Evolutionary conservation across 92 coral and sea anemone species (phyloP).

Genomic region (Phymanthus crucifer): DNA sequence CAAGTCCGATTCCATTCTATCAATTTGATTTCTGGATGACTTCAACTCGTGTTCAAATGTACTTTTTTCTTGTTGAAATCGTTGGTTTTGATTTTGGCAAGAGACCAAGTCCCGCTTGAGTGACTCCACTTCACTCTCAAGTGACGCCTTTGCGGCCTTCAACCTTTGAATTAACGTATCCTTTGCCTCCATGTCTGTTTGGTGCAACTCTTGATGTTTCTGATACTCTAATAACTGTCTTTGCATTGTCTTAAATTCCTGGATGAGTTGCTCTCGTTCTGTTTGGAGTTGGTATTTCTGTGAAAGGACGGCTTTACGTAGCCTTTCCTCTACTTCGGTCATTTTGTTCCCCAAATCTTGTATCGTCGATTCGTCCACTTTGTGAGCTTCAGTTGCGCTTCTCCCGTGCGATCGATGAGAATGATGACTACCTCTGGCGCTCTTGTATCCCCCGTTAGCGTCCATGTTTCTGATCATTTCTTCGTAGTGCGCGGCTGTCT

Average conservation of each 20-base stretch:
- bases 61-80: conserved; percentile 71
- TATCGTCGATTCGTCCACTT: conserved; percentile 71
- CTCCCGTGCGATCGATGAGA: conserved; percentile 31
- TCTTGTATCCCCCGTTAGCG: conserved; percentile 30
- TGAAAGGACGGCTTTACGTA: conserved; percentile 85
- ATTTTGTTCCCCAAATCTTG: conserved; percentile 80
- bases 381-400: conserved; percentile 24
- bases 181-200: conserved; percentile 81
- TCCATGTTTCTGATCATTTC: conserved; percentile 70
- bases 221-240: conserved; percentile 85
- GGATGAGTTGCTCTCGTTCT: conserved; percentile 83
- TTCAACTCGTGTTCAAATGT: conserved; percentile 65
- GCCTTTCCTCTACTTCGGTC: conserved; percentile 85
- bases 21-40: conserved; percentile 67
- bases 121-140: conserved; percentile 87
- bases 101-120: conserved; percentile 77
- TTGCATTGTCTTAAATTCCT: conserved; percentile 86
- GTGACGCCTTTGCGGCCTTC: conserved; percentile 85
- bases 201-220: conserved; percentile 80
- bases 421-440: conserved; percentile 20
- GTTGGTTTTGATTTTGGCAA: conserved; percentile 71
- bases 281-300: conserved; percentile 82
- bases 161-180: conserved; percentile 83
- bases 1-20: conserved; percentile 84
- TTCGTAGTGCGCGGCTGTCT: conserved; percentile 85